Percentiles rank a stretch among this genome's conserved stretches.
These are phyloP conservation scores for Heliconius melpomene DNA, from an alignment of 1,140 invertebrate species.

Conservation along the genomic window DNA sequence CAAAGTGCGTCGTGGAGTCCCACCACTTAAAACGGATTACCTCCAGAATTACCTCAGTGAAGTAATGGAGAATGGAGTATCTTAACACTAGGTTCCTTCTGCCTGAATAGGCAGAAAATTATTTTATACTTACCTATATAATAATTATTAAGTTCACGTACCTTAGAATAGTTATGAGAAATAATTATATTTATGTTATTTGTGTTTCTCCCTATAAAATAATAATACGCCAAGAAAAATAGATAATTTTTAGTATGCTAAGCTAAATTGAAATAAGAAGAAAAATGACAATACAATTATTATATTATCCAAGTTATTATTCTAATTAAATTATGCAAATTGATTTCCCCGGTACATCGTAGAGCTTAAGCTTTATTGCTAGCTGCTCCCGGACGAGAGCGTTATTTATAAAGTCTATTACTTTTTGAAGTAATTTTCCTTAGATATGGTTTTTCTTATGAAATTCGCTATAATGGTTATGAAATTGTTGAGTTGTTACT, in stretches of 20 bases:
- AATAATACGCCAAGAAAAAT: neutral
- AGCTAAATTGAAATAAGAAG: neutral
- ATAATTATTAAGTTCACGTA: too few species aligned
- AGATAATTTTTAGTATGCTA: neutral
- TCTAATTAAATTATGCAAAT: constrained; percentile 37
- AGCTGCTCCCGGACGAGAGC: constrained; percentile 15
- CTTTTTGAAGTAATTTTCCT: constrained; percentile 31
- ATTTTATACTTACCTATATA: too few species aligned
- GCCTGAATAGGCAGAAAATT: too few species aligned
- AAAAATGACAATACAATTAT: neutral
- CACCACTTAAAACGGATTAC: too few species aligned
- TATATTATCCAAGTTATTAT: constrained; percentile 26
- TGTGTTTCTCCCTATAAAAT: too few species aligned
- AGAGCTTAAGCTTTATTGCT: constrained; percentile 34
- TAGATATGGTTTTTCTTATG: constrained; percentile 22
- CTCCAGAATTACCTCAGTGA: too few species aligned
- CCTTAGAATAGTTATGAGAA: too few species aligned
- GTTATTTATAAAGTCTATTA: constrained; percentile 33
- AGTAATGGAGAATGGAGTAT: too few species aligned
- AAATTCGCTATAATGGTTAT: neutral
- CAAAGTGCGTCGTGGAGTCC: too few species aligned
- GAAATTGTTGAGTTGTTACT: neutral
- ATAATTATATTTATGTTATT: too few species aligned
- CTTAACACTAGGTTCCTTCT: too few species aligned
- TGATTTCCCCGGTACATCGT: constrained; percentile 28